Base-by-base conservation (phyloP, 1,140 invertebrate genomes). In the Habropoda laboriosa region DNA sequence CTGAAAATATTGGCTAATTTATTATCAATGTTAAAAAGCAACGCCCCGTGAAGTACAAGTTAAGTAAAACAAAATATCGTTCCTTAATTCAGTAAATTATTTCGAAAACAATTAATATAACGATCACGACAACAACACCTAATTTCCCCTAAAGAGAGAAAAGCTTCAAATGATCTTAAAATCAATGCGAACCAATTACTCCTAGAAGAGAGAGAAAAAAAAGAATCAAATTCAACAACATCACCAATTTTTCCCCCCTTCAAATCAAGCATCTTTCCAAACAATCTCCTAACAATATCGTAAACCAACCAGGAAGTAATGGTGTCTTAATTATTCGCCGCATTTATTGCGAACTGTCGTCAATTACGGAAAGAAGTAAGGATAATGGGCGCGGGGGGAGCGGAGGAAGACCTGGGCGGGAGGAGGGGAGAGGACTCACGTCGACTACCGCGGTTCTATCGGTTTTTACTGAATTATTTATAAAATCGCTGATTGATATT, bases 401-500 rank as follows among this genome's bases (percentile, higher is more conserved):
- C 8, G 13, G 63, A 6, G 10, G 66, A 21, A 35, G 5, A 21
- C 3, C n/a, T 10, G 32, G n/a, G 24, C 10, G 18, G 24, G 27
- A 10, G 18, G 18, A 30, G 24, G 35, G 12, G n/a, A 21, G 67
- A 57, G 40, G 42, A 42, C 78, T 71, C 77, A 61, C 38, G 45
- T 53, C 63, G 27, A 38, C 35, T 51, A 24, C 24, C 38, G 53
- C 27, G 61, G 53, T 27, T 68, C 66, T 79, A 63, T 63, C 38
- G 45, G 70, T 42, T 64, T 70, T 40, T 71, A 21, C 66, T 77
- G 75, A 77, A 77, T 77, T 60, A 71, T 78, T 78, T 71, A 78
- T 78, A 71, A 71, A 78, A 78, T 49, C 32, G 8, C 67, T 47
- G 53, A 71, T 77, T 71, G 75, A 78, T 71, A 78, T 78, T 71